Conservation (phyloP, 2,113 vertebrate species). For the Chamaea fasciata region DNA sequence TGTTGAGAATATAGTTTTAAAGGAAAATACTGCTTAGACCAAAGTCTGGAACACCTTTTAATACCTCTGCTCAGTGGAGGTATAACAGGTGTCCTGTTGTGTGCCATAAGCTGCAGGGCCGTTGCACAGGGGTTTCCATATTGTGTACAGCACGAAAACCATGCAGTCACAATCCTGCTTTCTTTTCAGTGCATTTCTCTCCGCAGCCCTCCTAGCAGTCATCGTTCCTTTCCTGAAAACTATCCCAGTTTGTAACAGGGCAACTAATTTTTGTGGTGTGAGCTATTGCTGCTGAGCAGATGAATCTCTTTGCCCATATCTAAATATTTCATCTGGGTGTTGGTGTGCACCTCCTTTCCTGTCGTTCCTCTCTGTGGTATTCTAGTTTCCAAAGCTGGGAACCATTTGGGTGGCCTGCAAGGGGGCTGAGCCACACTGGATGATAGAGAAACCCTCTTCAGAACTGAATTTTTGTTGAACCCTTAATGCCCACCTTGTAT, state of each 20-base stretch:
- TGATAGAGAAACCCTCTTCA: not conserved
- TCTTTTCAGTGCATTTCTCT: not conserved
- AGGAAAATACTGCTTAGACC: not conserved
- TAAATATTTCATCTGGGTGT: not conserved
- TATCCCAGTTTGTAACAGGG: not conserved
- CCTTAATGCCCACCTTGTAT: not conserved
- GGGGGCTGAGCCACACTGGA: not conserved
- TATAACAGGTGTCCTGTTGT: not conserved
- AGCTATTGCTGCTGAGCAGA: not conserved
- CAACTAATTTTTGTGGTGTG: not conserved
- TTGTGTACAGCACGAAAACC: not conserved
- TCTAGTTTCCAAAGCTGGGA: not conserved
- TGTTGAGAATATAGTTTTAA: not conserved
- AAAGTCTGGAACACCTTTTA: not conserved
- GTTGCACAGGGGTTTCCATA: not conserved
- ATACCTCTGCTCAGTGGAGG: not conserved
- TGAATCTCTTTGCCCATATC: not conserved
- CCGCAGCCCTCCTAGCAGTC: rapidly evolving
- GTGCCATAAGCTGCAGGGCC: not conserved
- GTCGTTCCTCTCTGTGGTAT: rapidly evolving
- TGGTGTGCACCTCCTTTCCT: rapidly evolving
- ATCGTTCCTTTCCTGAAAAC: not conserved
- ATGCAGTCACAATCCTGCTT: not conserved
- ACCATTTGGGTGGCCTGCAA: not conserved
- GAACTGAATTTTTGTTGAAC: not conserved